These are phyloP conservation scores for Tetrapedia diversipes DNA, from an alignment of 2,888 invertebrate species.

Conservation along the genomic window DNA sequence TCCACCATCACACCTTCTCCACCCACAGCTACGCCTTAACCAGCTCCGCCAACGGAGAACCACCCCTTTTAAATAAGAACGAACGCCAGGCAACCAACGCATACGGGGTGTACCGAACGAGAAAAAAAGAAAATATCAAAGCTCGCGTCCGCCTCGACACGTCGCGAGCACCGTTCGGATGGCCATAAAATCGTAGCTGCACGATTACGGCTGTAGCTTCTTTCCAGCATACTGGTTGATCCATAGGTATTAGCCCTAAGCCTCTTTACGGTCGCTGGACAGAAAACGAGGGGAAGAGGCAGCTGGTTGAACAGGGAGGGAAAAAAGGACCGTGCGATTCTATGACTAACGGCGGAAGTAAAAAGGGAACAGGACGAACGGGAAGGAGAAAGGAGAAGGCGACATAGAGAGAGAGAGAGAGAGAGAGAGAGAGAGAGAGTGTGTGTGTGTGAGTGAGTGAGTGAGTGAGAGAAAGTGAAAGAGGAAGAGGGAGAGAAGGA, in stretches of 20 bases:
- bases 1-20: too few species aligned
- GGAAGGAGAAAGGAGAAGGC: too few species aligned
- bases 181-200: constrained; percentile 50
- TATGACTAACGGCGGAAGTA: neutral
- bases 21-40: too few species aligned
- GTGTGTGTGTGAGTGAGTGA: too few species aligned
- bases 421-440: too few species aligned
- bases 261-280: constrained; percentile 29
- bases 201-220: constrained; percentile 52
- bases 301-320: neutral
- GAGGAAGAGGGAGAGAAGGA: too few species aligned
- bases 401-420: too few species aligned
- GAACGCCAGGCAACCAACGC: too few species aligned
- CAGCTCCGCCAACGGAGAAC: too few species aligned
- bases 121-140: constrained; percentile 14
- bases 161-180: constrained; percentile 17
- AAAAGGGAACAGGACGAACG: constrained; percentile 9
- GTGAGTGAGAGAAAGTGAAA: too few species aligned
- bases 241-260: constrained; percentile 53
- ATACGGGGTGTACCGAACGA: too few species aligned
- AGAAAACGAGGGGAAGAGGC: neutral
- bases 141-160: neutral
- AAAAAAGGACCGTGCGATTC: neutral
- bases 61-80: neutral
- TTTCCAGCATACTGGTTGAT: constrained; percentile 32